phyloP scores from a whole-genome alignment of 2,113 vertebrate genomes.

The Bos indicus region DNA sequence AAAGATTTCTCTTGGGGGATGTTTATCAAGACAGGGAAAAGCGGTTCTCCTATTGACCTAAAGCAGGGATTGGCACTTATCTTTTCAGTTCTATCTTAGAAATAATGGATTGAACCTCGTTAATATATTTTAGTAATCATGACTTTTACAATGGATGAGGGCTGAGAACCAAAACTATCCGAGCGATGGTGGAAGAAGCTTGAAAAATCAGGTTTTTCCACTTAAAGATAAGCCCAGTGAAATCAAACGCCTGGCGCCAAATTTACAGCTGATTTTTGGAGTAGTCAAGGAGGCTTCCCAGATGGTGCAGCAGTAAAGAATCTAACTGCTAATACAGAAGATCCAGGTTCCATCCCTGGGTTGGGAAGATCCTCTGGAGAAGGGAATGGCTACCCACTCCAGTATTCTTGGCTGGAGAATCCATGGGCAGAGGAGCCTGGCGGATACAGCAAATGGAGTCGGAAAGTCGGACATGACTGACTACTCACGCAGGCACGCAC shows the following conservation, averaged over 20 bases:
- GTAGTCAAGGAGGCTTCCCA: not conserved
- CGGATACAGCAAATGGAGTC: not conserved
- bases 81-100: not conserved
- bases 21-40: not conserved
- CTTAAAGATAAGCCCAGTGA: not conserved
- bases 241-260: not conserved
- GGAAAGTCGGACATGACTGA: not conserved
- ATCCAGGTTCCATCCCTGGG: not conserved
- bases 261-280: too few relatives aligned
- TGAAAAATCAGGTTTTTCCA: not conserved
- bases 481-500: not conserved
- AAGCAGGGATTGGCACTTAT: not conserved
- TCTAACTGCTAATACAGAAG: not conserved
- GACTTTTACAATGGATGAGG: not conserved
- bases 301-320: not conserved
- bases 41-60: not conserved
- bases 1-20: not conserved
- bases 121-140: not conserved
- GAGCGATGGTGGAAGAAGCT: not conserved
- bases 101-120: not conserved
- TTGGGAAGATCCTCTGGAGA: not conserved
- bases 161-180: not conserved
- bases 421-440: not conserved
- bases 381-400: not conserved
- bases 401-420: not conserved